Evolutionary conservation across 1,140 invertebrate species (phyloP), one percentile per base, ranked within the genome.

Genomic region (Rhyacophila brunnea): DNA sequence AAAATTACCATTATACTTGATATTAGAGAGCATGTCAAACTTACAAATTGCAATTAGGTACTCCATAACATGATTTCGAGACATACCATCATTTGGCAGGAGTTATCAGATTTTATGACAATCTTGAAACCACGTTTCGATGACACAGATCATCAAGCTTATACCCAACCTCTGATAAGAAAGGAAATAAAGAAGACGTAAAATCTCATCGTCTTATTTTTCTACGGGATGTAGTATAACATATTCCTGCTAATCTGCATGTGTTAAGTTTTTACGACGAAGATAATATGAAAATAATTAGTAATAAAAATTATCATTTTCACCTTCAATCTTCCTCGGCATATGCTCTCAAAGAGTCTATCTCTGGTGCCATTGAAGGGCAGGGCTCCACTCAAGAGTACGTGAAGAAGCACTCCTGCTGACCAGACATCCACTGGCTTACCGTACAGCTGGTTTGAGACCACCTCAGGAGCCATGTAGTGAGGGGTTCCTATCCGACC

Each of bases 381-480:
- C 61, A 97, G 81, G 34, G 91, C 90, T 6, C 97, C 96, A 52
- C 92, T 92, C 2, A 99, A 82, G 34, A 99, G 81, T 15, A 98
- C 87, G 72, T 97, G 96, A 17, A 99, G 80, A 47, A 99, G 82
- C 47, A 99, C 92, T 1, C 96, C 95, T 46, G 93, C 93, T 18
- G 94, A 92, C 96, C 96, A 97, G 49, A 97, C 91, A 74, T 98
- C 96, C 49, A 94, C 94, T 0, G 94, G 87, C 71, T 97, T 97
- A n/a, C 95, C 95, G 77, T 98, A 98, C 57, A 90, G 82, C 73
- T 92, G 86, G 67, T 89, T 83, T 48, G 91, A 87, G 18, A 98
- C 90, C 57, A 99, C 90, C 81, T 99, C 96, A 6, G 97, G 96
- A 17, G 95, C 91, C 92, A 98, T 98, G 73, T 95, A 99, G 71